Base-by-base conservation (phyloP, 2,113 vertebrate genomes). In the Larimichthys polyactis region DNA sequence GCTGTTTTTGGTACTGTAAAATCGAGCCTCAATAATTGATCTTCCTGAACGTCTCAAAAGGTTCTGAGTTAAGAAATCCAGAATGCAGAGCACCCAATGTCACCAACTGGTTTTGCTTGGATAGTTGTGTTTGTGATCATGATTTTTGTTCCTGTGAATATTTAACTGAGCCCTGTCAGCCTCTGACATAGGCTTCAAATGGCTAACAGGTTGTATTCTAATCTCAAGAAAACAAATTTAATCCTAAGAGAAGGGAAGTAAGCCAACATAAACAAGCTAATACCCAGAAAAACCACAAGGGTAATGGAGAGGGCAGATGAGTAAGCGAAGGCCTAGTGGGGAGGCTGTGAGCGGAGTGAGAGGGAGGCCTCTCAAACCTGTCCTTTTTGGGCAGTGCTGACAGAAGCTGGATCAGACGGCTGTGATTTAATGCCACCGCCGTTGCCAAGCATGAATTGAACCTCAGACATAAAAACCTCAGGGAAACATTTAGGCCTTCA, bases 371-470 rank as follows among this genome's bases (percentile, higher is more conserved):
- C 63, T 83, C 24, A 78, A 70, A 75, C 32, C 69, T 71, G 83
- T 81, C 90, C 91, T 89, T 94, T 83, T 94, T 82, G 86, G 88
- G 93, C 67, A 66, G 62, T 68, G 85, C 89, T 86, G 79, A 87
- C 78, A 88, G 93, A 88, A 87, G 84, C 87, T 83, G 71, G 66
- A 59, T 74, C 90, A 86, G 83, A 71, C 29, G 67, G 32, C 19
- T 70, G 83, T 87, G 85, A 93, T 94, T 92, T 89, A 90, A 87
- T 87, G 62, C 24, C 59, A 36, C 29, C 8, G 60, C 27, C 68
- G 49, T 52, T 86, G 84, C 88, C 90, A 91, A 87, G 84, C 78
- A 74, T 82, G 84, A 83, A 78, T 62, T 78, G 84, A 83, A 71
- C 49, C 84, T 84, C 70, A 85, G 89, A 82, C 83, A 87, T 63